Conservation (phyloP, 2,113 vertebrate genomes). For the Sapajus apella region DNA sequence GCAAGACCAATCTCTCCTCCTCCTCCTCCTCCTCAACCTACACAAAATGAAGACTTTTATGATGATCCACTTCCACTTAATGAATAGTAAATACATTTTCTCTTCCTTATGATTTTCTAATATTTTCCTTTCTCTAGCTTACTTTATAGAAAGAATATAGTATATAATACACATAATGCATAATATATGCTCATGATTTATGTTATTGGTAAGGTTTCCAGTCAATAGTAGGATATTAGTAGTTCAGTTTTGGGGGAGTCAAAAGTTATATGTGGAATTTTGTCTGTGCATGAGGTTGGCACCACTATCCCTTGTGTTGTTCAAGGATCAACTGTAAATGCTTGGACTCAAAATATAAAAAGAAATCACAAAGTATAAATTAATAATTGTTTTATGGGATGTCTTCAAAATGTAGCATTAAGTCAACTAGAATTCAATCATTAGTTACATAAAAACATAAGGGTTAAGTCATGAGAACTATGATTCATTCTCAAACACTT, state of each 20-base stretch:
- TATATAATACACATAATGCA: neutral
- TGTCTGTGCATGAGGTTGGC: neutral
- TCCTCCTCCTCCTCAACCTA: neutral
- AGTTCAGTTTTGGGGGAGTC: neutral
- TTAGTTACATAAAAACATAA: neutral
- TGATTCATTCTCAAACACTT: neutral
- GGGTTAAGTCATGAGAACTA: neutral
- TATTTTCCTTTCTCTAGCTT: neutral
- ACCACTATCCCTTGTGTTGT: neutral
- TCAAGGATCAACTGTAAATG: neutral
- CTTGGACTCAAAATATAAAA: neutral
- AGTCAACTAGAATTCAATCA: neutral
- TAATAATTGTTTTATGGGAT: neutral
- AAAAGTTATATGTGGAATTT: neutral
- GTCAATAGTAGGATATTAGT: neutral
- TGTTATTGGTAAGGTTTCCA: neutral
- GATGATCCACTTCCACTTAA: neutral
- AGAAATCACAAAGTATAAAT: neutral
- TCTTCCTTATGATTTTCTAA: neutral
- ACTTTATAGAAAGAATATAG: neutral
- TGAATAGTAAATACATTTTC: neutral
- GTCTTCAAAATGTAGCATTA: neutral
- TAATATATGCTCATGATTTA: neutral
- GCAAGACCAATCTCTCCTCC: neutral
- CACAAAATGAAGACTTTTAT: neutral